These are phyloP conservation scores for Microhierax caerulescens DNA, from an alignment of 2,797 vertebrate species.

Conservation along the genomic window DNA sequence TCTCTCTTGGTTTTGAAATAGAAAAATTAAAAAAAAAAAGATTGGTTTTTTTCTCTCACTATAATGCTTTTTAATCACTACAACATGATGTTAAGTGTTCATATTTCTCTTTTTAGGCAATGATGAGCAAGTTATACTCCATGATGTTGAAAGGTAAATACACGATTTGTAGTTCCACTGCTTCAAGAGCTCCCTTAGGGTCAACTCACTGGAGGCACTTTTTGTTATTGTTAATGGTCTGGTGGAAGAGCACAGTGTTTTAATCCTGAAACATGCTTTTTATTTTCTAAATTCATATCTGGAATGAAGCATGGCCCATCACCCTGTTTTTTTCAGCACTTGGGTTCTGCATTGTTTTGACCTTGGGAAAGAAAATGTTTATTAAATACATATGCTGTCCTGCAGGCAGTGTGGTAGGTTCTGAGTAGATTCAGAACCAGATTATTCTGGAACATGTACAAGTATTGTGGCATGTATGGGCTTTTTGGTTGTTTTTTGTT, in stretches of 20 bases:
- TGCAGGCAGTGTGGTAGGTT: neutral
- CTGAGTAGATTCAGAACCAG: neutral
- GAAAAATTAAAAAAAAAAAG: neutral
- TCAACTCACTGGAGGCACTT: neutral
- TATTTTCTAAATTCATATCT: neutral
- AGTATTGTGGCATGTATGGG: neutral
- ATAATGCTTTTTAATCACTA: neutral
- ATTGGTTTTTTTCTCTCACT: neutral
- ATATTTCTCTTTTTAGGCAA: constrained; percentile 83
- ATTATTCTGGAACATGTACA: neutral
- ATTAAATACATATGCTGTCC: neutral
- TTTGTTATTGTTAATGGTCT: neutral
- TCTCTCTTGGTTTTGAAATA: neutral
- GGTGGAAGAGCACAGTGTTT: neutral
- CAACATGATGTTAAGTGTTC: constrained; percentile 28
- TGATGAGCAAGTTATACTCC: constrained; percentile 98
- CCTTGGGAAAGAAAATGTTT: neutral
- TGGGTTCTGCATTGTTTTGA: neutral
- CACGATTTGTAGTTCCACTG: neutral
- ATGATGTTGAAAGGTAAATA: constrained; percentile 94
- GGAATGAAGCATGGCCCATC: neutral
- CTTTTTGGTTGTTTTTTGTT: neutral
- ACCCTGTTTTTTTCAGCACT: neutral
- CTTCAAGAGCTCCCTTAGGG: neutral
- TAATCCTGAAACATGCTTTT: neutral